Evolutionary conservation across 2,797 vertebrate species (phyloP).

Genomic region (Champsocephalus gunnari): DNA sequence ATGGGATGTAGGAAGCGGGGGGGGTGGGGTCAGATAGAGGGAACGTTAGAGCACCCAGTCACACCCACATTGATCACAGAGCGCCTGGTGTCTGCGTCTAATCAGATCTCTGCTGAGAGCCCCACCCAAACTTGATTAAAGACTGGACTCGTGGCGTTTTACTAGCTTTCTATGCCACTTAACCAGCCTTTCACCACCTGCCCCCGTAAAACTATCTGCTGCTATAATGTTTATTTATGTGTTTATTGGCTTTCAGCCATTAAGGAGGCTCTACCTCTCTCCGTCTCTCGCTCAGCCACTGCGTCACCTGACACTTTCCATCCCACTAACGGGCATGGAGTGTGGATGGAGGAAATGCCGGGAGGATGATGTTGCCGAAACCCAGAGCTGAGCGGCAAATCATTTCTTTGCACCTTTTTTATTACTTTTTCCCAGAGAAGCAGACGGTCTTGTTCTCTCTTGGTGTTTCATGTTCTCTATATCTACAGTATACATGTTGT

Average conservation of each 20-base stretch:
- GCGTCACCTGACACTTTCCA: conserved; percentile 45
- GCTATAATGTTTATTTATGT: conserved; percentile 83
- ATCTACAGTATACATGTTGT: background rate
- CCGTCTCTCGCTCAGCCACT: conserved; percentile 29
- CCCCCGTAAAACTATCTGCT: conserved; percentile 76
- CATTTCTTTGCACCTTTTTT: background rate
- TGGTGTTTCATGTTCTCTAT: background rate
- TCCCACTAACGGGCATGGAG: conserved; percentile 62
- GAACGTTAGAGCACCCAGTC: conserved; percentile 37
- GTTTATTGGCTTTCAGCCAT: conserved; percentile 80
- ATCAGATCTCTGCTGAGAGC: conserved; percentile 81
- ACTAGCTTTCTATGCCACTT: conserved; percentile 79
- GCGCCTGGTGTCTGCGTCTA: conserved; percentile 75
- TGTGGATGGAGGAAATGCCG: conserved; percentile 38
- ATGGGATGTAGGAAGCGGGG: conserved; percentile 39
- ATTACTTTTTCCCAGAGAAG: background rate
- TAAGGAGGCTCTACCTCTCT: conserved; percentile 58
- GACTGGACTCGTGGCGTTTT: conserved; percentile 76
- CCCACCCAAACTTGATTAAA: conserved; percentile 83
- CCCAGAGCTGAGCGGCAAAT: background rate
- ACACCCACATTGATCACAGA: conserved; percentile 76
- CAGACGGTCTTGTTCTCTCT: background rate
- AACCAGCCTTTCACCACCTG: conserved; percentile 80
- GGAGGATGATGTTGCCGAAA: conserved; percentile 21
- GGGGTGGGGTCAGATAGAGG: conserved; percentile 7